Conservation (phyloP, 2,797 vertebrate species). For the Gorsachius magnificus region DNA sequence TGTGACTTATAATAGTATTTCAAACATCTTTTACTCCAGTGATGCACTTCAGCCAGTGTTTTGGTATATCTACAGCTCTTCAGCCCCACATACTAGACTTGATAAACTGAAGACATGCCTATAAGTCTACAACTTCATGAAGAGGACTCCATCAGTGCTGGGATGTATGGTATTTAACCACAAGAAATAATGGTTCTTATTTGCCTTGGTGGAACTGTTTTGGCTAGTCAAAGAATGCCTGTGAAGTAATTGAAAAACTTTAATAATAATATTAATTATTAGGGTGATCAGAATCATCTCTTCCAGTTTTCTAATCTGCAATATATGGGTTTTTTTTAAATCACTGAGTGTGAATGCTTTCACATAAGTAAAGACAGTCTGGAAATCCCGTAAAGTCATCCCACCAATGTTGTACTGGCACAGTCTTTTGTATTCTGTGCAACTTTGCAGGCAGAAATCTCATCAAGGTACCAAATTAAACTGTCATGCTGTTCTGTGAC, state of each 20-base stretch:
- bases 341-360: neutral
- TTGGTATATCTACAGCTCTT: neutral
- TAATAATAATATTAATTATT: neutral
- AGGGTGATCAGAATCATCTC: neutral
- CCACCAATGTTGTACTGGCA: neutral
- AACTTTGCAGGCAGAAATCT: conserved; percentile 31
- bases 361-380: neutral
- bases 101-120: neutral
- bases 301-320: neutral
- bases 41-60: neutral
- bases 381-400: neutral
- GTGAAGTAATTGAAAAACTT: neutral
- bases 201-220: neutral
- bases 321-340: neutral
- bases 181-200: neutral
- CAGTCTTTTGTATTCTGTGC: conserved; percentile 26
- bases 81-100: neutral
- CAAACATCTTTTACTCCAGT: neutral
- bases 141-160: neutral
- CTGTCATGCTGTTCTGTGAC: conserved; percentile 56
- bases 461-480: conserved; percentile 67
- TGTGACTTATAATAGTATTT: neutral
- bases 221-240: neutral
- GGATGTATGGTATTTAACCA: neutral
- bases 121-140: neutral